Base-by-base conservation (phyloP, 2,113 vertebrate genomes). In the Cyanoramphus novaezelandiae region DNA sequence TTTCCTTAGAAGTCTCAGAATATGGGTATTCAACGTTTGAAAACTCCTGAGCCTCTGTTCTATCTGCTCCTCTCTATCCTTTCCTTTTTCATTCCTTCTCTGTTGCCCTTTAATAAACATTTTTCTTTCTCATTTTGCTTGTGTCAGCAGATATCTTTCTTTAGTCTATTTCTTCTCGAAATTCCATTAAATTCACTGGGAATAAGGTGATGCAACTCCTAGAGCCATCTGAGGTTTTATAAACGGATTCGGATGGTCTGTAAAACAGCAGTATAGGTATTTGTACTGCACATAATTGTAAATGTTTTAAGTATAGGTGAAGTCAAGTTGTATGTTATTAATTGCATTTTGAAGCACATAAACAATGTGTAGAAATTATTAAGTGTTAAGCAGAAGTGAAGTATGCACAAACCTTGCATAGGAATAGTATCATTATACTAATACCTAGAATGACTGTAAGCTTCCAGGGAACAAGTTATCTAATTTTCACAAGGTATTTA, bases 321-420 rank as follows among this genome's bases (percentile, higher is more conserved):
- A 65, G 71, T 55, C 47, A 55, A 75, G 39, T 19, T 68, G 47
- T 23, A 47, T 20, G 20, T 29, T 86, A 59, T 53, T 47, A 93
- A 68, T 75, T 88, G 76, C 23, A 50, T 90, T 92, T 83, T 91
- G 76, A 82, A 43, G 39, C 78, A 83, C 43, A 91, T 83, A 93
- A 93, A 93, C 71, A 88, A 43, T 29, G 76, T 10, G 46, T 4
- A 91, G 50, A 87, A 71, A 78, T 71, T 35, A 86, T 43, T 70
- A 43, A 33, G 19, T 28, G n/a, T 78, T 68, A 75, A 57, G 35
- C 55, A 95, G 74, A 84, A 89, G 57, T 13, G 47, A 94, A 65
- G 69, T 62, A 83, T 64, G 47, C 46, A 71, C 29, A 93, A n/a
- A 41, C 5, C 17, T 75, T 55, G 50, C 53, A 87, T 53, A 78